Conservation (phyloP, 1,140 invertebrate species). For the Drosophila ohnishii region DNA sequence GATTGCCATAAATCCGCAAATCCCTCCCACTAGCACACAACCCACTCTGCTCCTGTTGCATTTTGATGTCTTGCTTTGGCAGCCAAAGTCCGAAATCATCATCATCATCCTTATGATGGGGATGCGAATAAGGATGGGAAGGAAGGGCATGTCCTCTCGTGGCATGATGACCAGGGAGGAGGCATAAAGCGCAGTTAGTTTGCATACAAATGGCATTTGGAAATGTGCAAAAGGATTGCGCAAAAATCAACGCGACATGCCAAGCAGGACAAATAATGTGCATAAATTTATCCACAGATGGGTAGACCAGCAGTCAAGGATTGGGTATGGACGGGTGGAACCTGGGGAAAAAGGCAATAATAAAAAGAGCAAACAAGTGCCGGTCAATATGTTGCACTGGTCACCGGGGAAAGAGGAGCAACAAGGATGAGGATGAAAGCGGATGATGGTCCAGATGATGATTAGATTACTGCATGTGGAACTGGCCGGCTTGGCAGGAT, state of each 20-base stretch:
- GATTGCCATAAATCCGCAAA: slow-evolving; percentile 51
- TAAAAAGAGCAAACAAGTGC: slow-evolving; percentile 39
- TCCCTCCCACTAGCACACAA: slow-evolving; percentile 18
- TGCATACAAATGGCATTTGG: slow-evolving; percentile 75
- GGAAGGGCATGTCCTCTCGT: neutral
- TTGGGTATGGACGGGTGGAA: neutral
- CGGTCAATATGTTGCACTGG: slow-evolving; percentile 67
- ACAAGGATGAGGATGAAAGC: slow-evolving; percentile 7
- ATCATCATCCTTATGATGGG: slow-evolving; percentile 22
- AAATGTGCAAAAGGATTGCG: slow-evolving; percentile 69
- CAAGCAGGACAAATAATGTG: slow-evolving; percentile 76
- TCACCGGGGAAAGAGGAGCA: slow-evolving; percentile 10
- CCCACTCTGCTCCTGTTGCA: slow-evolving; percentile 21
- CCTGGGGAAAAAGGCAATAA: slow-evolving; percentile 21
- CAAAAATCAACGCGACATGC: slow-evolving; percentile 77
- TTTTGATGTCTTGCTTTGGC: slow-evolving; percentile 66
- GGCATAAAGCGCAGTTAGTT: slow-evolving; percentile 63
- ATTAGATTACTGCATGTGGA: slow-evolving; percentile 61
- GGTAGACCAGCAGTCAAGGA: slow-evolving; percentile 25
- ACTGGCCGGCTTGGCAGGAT: slow-evolving; percentile 9
- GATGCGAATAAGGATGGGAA: neutral
- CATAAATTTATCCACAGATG: slow-evolving; percentile 70
- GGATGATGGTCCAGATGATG: slow-evolving; percentile 57
- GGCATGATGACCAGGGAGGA: slow-evolving; percentile 37
- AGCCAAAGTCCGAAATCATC: slow-evolving; percentile 38